These are phyloP conservation scores for Pampusana beccarii DNA, from an alignment of 2,113 vertebrate species.

Conservation along the genomic window DNA sequence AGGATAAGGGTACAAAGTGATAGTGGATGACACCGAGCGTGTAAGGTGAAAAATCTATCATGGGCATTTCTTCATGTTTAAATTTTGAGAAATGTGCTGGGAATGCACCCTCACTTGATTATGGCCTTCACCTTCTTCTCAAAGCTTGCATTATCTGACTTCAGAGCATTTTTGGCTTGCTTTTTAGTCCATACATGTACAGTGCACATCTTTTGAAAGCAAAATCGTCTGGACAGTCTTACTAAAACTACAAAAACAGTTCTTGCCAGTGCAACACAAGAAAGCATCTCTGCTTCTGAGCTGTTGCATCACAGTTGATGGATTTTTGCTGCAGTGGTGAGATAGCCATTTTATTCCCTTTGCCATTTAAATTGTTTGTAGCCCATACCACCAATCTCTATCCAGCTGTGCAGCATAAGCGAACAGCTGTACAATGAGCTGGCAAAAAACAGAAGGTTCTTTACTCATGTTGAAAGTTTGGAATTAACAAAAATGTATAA, in stretches of 20 bases:
- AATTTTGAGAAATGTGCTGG: not conserved
- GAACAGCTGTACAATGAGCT: not conserved
- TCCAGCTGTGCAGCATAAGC: not conserved
- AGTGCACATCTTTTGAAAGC: not conserved
- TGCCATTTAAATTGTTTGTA: not conserved
- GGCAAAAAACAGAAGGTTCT: not conserved
- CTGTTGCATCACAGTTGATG: not conserved
- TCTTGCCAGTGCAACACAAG: not conserved
- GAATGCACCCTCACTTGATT: not conserved
- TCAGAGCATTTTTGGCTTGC: not conserved
- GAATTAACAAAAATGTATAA: not conserved
- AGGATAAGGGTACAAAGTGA: not conserved
- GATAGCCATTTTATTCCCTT: not conserved
- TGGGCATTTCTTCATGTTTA: not conserved
- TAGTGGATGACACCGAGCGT: not conserved
- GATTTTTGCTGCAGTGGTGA: constrained; percentile 11
- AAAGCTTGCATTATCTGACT: not conserved
- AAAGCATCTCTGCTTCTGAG: not conserved
- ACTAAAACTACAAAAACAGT: not conserved
- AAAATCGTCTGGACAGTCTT: not conserved
- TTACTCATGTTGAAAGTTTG: not conserved
- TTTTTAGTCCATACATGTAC: not conserved
- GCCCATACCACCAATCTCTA: not conserved
- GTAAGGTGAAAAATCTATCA: not conserved
- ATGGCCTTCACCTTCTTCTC: not conserved